A percentile compares a stretch with the other conserved stretches of the same genome.
phyloP scores from a whole-genome alignment of 2,888 invertebrate species.

The Linyphia triangularis region DNA sequence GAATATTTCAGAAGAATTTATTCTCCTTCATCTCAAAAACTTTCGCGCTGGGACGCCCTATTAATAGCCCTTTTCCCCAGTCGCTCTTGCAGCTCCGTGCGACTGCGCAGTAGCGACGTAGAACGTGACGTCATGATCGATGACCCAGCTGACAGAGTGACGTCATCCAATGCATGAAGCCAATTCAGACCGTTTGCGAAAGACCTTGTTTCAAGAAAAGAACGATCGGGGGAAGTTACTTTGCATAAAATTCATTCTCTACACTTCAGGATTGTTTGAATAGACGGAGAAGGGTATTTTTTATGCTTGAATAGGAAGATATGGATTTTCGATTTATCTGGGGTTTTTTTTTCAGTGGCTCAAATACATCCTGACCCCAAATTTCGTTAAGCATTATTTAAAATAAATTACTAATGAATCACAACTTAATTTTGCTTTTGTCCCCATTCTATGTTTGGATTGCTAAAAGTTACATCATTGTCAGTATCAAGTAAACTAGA shows the following conservation, averaged over 20 bases:
- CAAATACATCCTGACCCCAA: no score
- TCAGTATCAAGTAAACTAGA: no score
- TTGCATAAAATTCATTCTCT: slow-evolving; percentile 3
- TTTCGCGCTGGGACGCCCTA: slow-evolving; percentile 34
- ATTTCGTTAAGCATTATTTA: no score
- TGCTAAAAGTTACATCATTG: no score
- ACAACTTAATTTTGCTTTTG: no score
- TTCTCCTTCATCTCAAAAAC: slow-evolving; percentile 8
- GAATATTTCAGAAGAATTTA: slow-evolving; percentile 34
- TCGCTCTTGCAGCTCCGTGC: slow-evolving; percentile 9
- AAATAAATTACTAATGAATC: no score
- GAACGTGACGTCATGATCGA: slow-evolving; percentile 65
- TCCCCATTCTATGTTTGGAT: no score
- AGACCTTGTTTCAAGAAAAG: slow-evolving; percentile 3
- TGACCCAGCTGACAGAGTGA: slow-evolving; percentile 68
- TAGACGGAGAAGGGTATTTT: neutral
- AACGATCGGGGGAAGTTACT: neutral
- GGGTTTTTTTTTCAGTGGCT: neutral
- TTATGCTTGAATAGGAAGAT: neutral
- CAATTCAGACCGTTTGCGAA: slow-evolving; percentile 3
- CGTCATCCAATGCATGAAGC: slow-evolving; percentile 45
- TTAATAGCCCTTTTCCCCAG: slow-evolving; percentile 58
- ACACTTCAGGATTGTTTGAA: neutral
- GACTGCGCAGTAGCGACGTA: slow-evolving; percentile 60
- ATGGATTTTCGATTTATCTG: slow-evolving; percentile 7